Conservation (phyloP, 2,113 vertebrate species). For the Nyctereutes procyonoides region DNA sequence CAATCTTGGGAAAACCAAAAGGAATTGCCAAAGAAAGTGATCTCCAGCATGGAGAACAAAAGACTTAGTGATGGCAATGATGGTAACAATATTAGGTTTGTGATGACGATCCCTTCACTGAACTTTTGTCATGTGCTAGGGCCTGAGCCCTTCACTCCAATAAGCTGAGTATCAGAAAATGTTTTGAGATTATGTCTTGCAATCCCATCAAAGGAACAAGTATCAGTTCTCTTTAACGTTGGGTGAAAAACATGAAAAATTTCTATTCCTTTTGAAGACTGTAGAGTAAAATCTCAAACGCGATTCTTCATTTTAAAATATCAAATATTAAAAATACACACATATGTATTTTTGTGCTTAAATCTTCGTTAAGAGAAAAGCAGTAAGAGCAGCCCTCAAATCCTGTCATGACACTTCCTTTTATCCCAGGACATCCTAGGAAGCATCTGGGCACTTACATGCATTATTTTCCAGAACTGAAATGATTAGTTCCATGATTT, state of each 20-base stretch:
- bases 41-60: background rate
- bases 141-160: background rate
- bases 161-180: background rate
- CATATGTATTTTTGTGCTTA: background rate
- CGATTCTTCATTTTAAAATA: background rate
- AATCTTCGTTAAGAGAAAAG: background rate
- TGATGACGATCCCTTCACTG: background rate
- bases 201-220: background rate
- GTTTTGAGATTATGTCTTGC: background rate
- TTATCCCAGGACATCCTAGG: no score
- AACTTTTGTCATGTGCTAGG: background rate
- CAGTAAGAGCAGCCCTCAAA: background rate
- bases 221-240: background rate
- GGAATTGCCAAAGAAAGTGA: background rate
- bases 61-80: accelerated
- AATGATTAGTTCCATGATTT: background rate
- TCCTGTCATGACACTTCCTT: background rate
- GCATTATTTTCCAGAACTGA: background rate
- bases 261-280: conserved; percentile 5
- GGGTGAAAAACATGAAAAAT: background rate
- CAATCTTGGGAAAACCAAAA: background rate
- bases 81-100: accelerated
- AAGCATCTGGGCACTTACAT: background rate
- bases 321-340: background rate
- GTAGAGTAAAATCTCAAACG: background rate